phyloP scores from a whole-genome alignment of 2,888 invertebrate species.

The Malthinus flaveolus region DNA sequence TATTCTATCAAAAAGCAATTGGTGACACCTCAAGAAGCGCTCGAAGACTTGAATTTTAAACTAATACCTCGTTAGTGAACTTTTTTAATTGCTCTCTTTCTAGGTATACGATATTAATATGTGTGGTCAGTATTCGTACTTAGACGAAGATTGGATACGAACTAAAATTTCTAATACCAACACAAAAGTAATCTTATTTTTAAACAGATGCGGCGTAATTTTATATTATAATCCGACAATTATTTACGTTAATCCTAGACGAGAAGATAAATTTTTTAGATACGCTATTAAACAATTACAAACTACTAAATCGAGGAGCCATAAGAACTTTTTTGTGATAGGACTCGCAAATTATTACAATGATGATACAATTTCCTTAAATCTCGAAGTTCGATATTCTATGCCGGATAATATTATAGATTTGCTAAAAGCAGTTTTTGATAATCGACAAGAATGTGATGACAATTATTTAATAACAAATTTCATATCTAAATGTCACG shows the following conservation, averaged over 20 bases:
- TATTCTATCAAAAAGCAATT: no score
- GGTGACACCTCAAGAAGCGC: no score
- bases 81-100: neutral
- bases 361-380: neutral
- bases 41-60: no score
- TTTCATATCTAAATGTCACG: no score
- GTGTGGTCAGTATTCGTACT: neutral
- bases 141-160: neutral
- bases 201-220: neutral
- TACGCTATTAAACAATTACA: neutral
- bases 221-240: neutral
- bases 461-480: no score
- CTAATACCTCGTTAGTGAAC: neutral
- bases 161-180: neutral
- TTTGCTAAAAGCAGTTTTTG: neutral
- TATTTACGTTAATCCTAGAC: neutral
- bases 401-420: neutral
- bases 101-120: slow-evolving; percentile 7
- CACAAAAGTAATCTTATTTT: slow-evolving; percentile 3
- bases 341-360: neutral
- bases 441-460: no score
- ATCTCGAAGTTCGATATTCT: neutral
- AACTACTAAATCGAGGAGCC: neutral
- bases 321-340: neutral
- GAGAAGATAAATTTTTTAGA: neutral